These are phyloP conservation scores for Avahi laniger DNA, from an alignment of 2,797 vertebrate species.

Conservation along the genomic window DNA sequence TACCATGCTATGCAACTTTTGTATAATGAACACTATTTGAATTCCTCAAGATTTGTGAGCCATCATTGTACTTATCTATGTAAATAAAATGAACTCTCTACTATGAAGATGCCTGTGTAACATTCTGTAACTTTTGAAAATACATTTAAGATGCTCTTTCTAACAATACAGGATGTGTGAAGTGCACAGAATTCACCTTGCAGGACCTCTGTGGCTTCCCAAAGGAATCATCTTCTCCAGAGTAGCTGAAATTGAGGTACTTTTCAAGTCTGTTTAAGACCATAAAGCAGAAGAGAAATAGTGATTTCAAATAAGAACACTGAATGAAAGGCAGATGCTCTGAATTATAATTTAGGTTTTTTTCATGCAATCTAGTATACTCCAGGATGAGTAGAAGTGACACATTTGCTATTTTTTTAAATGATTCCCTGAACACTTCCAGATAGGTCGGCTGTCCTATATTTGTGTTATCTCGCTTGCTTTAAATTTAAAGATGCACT, in stretches of 20 bases:
- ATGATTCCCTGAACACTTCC: background rate
- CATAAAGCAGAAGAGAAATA: background rate
- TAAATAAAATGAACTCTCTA: constrained; percentile 31
- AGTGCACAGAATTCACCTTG: background rate
- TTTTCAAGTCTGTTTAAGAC: background rate
- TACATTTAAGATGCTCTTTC: background rate
- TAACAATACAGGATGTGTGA: background rate
- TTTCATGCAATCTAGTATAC: background rate
- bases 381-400: background rate
- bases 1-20: background rate
- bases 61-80: background rate
- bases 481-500: background rate
- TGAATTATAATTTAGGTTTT: background rate
- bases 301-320: background rate
- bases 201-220: background rate
- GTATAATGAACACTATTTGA: background rate
- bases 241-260: background rate
- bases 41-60: background rate
- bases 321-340: background rate
- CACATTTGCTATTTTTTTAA: background rate
- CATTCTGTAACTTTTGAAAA: background rate
- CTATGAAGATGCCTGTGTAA: background rate
- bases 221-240: background rate
- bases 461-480: background rate
- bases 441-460: background rate